These are phyloP conservation scores for Cariama cristata DNA, from an alignment of 2,113 vertebrate species.

Conservation along the genomic window DNA sequence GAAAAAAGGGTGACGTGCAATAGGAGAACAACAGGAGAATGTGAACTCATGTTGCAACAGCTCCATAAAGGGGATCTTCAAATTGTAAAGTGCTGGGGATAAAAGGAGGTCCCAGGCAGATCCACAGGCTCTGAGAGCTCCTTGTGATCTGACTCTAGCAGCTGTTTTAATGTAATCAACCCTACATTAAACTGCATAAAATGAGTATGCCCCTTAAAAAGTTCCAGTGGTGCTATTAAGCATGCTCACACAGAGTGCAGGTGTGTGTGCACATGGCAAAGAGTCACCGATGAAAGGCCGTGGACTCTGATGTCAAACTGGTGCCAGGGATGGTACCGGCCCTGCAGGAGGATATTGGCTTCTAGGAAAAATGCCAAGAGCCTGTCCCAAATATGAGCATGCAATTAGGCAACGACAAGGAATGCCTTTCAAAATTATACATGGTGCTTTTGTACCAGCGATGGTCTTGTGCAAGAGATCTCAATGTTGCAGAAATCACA, in stretches of 20 bases:
- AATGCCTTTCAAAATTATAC: not conserved
- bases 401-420: not conserved
- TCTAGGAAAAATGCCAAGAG: not conserved
- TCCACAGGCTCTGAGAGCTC: not conserved
- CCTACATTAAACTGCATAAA: not conserved
- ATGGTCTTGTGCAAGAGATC: not conserved
- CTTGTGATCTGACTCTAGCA: not conserved
- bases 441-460: not conserved
- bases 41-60: not conserved
- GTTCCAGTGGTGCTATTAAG: not conserved
- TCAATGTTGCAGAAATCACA: not conserved
- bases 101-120: not conserved
- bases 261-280: not conserved
- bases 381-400: not conserved
- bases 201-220: not conserved
- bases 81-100: not conserved
- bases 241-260: not conserved
- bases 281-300: not conserved
- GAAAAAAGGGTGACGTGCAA: not conserved
- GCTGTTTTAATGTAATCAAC: not conserved
- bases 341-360: not conserved
- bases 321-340: rapidly evolving
- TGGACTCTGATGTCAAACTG: rapidly evolving
- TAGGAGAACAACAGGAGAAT: not conserved
- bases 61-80: not conserved